A percentile compares a stretch with the other conserved stretches of the same genome.
Conservation (phyloP, 1,140 invertebrate genomes). For the Arctopsyche grandis region DNA sequence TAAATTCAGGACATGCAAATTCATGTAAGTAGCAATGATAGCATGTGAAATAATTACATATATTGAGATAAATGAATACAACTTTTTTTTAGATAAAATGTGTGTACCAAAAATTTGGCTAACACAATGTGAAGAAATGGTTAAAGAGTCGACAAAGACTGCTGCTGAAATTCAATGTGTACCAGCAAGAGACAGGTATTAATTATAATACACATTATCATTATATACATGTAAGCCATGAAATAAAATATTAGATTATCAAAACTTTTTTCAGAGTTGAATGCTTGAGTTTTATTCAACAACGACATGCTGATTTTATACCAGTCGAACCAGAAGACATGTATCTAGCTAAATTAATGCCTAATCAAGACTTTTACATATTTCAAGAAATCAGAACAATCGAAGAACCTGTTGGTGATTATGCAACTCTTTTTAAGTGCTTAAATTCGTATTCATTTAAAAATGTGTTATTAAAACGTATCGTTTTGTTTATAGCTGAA, state of each 20-base stretch:
- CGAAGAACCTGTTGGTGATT: slow-evolving; percentile 70
- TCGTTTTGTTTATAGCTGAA: slow-evolving; percentile 64
- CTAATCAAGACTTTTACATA: slow-evolving; percentile 71
- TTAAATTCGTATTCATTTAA: not conserved
- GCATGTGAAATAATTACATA: too few relatives aligned
- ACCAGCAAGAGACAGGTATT: slow-evolving; percentile 73
- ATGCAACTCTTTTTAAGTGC: slow-evolving; percentile 8
- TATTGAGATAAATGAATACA: too few relatives aligned
- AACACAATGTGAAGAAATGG: slow-evolving; percentile 72
- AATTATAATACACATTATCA: not conserved
- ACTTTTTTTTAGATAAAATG: slow-evolving; percentile 70
- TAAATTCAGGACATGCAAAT: too few relatives aligned
- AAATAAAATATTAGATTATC: too few relatives aligned
- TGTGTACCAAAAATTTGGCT: slow-evolving; percentile 74
- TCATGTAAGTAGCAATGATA: too few relatives aligned
- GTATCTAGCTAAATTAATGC: slow-evolving; percentile 79
- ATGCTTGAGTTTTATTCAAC: slow-evolving; percentile 78
- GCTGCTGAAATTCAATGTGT: slow-evolving; percentile 73
- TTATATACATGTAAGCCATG: too few relatives aligned
- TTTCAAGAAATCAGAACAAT: slow-evolving; percentile 77
- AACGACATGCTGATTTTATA: slow-evolving; percentile 81
- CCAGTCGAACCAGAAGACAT: slow-evolving; percentile 86
- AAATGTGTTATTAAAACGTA: not conserved
- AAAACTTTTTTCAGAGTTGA: slow-evolving; percentile 66
- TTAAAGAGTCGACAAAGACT: slow-evolving; percentile 71